Evolutionary conservation across 2,888 invertebrate genomes (phyloP).

Genomic region (Caenorhabditis sp.): DNA sequence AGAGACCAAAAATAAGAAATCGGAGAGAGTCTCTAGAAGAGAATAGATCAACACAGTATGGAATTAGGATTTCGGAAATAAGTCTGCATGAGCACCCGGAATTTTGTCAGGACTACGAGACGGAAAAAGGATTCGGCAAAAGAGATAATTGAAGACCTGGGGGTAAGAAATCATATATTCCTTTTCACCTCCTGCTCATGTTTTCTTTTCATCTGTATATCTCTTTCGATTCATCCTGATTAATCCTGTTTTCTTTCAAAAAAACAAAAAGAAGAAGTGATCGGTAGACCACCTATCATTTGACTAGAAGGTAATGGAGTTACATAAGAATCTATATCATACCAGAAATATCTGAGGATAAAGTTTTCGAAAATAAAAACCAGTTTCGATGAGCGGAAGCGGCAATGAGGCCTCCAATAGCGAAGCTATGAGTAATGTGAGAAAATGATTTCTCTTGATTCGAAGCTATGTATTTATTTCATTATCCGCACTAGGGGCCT

Average conservation of each 20-base stretch:
- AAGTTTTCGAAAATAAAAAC: constrained; percentile 25
- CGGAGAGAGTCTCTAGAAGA: too few species aligned
- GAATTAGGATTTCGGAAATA: neutral
- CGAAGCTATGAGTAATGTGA: constrained; percentile 59
- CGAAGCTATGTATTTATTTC: constrained; percentile 54
- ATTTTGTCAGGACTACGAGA: constrained; percentile 51
- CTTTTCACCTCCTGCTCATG: constrained; percentile 8
- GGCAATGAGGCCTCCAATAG: neutral
- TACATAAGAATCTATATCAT: constrained; percentile 33
- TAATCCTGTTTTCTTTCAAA: constrained; percentile 58
- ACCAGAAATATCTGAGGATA: neutral
- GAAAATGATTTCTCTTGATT: constrained; percentile 57
- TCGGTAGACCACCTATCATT: constrained; percentile 31
- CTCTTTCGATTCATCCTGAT: constrained; percentile 14
- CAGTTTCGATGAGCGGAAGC: constrained; percentile 11
- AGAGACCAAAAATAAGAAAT: neutral
- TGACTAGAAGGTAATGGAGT: constrained; percentile 9
- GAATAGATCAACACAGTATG: neutral
- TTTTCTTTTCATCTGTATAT: constrained; percentile 27
- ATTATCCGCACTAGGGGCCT: constrained; percentile 35
- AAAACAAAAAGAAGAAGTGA: constrained; percentile 11
- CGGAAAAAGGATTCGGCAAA: constrained; percentile 31
- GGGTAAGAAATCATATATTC: constrained; percentile 52
- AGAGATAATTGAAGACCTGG: constrained; percentile 54
- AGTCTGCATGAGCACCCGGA: constrained; percentile 1